phyloP scores from a whole-genome alignment of 2,797 vertebrate genomes.

The Coluber constrictor region DNA sequence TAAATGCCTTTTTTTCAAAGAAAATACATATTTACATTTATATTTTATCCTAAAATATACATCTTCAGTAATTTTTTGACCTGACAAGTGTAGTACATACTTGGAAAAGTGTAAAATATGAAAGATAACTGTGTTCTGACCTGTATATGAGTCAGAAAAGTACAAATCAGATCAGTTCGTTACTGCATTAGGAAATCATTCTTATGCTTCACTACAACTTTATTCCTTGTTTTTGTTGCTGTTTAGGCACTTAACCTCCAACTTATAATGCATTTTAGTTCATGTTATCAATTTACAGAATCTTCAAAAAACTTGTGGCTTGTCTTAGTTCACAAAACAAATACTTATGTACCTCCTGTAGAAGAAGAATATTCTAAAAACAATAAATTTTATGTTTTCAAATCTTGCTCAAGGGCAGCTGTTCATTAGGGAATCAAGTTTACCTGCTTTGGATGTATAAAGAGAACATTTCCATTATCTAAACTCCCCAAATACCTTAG shows the following conservation, averaged over 20 bases:
- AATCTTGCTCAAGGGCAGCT: neutral
- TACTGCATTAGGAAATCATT: neutral
- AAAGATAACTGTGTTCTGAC: neutral
- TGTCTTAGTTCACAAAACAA: neutral
- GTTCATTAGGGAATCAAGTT: neutral
- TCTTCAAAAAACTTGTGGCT: neutral
- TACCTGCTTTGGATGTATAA: neutral
- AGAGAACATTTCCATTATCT: neutral
- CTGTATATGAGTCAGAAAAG: neutral
- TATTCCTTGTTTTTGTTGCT: neutral
- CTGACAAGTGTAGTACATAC: neutral
- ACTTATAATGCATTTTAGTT: neutral
- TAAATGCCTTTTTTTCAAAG: neutral
- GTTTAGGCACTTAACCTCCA: neutral
- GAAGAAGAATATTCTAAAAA: neutral
- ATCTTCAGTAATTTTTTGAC: neutral
- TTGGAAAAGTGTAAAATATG: neutral
- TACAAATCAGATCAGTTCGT: neutral
- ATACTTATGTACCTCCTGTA: neutral
- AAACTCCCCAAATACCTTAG: neutral
- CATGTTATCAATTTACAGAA: neutral
- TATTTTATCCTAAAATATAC: neutral
- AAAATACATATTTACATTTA: neutral
- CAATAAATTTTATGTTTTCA: neutral
- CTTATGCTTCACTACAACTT: neutral